A percentile compares a stretch with the other conserved stretches of the same genome.
Conservation (phyloP, 2,888 invertebrate species). For the Hydrotaea cyrtoneurina region DNA sequence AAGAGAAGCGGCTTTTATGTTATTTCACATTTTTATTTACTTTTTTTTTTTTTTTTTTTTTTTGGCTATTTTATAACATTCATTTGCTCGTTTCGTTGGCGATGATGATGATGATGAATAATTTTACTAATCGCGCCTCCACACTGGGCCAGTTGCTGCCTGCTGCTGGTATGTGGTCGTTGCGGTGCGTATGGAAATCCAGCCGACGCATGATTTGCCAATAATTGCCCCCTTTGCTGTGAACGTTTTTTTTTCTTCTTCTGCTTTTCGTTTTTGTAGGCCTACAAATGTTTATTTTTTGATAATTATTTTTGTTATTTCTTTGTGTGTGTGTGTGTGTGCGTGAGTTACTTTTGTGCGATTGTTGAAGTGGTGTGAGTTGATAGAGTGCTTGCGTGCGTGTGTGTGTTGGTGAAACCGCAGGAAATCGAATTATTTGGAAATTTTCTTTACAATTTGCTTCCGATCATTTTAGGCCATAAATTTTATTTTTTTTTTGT, state of each 20-base stretch:
- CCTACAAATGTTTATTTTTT: constrained; percentile 23
- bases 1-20: constrained; percentile 27
- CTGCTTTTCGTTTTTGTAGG: neutral
- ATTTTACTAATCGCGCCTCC: constrained; percentile 21
- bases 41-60: constrained; percentile 6
- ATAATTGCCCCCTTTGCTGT: constrained; percentile 1
- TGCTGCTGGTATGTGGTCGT: neutral
- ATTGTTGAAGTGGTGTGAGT: neutral
- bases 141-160: neutral
- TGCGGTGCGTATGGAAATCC: constrained; percentile 19
- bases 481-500: neutral
- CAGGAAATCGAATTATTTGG: constrained; percentile 30
- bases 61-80: neutral
- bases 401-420: neutral
- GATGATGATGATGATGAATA: constrained; percentile 14
- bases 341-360: neutral
- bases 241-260: neutral
- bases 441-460: neutral
- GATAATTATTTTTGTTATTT: neutral
- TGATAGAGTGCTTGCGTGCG: neutral
- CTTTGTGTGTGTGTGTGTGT: neutral
- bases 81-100: neutral
- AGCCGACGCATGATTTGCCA: constrained; percentile 23
- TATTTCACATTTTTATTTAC: constrained; percentile 12
- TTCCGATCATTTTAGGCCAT: neutral